phyloP scores from a whole-genome alignment of 2,797 vertebrate species.

The Limnodromus scolopaceus region DNA sequence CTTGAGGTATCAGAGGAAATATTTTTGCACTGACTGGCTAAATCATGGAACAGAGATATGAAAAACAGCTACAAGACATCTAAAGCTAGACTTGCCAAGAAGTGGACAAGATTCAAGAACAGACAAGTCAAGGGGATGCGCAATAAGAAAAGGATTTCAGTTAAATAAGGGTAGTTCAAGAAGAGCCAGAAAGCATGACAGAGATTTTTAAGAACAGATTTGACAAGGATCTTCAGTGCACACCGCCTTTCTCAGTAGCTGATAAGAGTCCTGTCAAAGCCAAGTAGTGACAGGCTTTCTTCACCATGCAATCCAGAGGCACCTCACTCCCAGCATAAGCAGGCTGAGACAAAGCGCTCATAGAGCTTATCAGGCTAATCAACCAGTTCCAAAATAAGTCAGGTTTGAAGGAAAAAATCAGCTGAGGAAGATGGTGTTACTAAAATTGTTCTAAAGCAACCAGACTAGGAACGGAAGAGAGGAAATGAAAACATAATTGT shows the following conservation, averaged over 20 bases:
- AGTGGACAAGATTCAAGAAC: slow-evolving; percentile 39
- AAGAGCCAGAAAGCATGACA: slow-evolving; percentile 11
- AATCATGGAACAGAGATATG: neutral
- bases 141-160: neutral
- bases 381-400: neutral
- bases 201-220: slow-evolving; percentile 35
- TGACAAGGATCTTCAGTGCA: slow-evolving; percentile 49
- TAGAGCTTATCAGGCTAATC: neutral
- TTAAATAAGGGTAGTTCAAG: slow-evolving; percentile 4
- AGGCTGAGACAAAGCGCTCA: neutral
- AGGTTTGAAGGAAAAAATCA: neutral
- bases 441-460: neutral
- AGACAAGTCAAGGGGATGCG: slow-evolving; percentile 4
- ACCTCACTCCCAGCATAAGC: neutral
- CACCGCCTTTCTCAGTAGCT: neutral
- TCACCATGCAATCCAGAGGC: neutral
- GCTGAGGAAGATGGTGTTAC: neutral
- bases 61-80: slow-evolving; percentile 16
- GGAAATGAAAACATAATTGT: neutral
- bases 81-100: slow-evolving; percentile 41
- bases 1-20: slow-evolving; percentile 8
- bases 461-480: neutral
- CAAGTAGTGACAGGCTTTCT: slow-evolving; percentile 28
- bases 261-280: slow-evolving; percentile 29
- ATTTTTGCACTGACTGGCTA: neutral